Percentiles rank a stretch among this genome's conserved stretches.
Evolutionary conservation across 2,113 vertebrate genomes (phyloP).

Genomic region (Pycnonotus jocosus): DNA sequence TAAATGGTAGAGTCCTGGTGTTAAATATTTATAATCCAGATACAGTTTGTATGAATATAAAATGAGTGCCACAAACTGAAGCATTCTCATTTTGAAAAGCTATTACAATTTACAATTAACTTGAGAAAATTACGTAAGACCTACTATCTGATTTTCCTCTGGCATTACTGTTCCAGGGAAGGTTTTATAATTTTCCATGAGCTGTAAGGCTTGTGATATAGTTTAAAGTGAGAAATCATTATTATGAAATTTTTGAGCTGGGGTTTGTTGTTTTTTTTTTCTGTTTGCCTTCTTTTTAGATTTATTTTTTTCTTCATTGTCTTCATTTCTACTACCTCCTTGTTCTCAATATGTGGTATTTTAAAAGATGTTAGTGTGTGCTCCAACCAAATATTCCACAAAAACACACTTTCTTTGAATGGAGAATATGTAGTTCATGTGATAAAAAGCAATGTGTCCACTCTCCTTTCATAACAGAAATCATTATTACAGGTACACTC

Average conservation of each 20-base stretch:
- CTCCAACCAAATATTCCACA: neutral
- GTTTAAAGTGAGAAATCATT: neutral
- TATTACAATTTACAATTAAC: conserved; percentile 2
- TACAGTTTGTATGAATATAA: neutral
- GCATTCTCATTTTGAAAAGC: neutral
- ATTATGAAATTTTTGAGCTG: neutral
- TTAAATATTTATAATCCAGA: conserved; percentile 33
- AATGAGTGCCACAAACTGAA: neutral
- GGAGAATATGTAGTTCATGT: neutral
- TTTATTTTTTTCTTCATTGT: no score
- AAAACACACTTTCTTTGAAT: neutral
- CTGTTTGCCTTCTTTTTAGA: neutral
- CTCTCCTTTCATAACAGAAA: neutral
- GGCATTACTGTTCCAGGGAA: neutral
- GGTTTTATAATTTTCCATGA: neutral
- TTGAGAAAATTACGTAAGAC: neutral
- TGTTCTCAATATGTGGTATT: neutral
- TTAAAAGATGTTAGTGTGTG: neutral
- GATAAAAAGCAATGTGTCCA: neutral
- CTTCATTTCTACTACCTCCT: neutral
- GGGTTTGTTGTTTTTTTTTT: neutral
- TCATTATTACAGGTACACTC: neutral
- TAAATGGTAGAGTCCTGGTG: neutral
- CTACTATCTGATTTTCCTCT: neutral
- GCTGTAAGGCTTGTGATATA: neutral